Conservation (phyloP, 2,888 invertebrate genomes). For the Dryocosmus kuriphilus region DNA sequence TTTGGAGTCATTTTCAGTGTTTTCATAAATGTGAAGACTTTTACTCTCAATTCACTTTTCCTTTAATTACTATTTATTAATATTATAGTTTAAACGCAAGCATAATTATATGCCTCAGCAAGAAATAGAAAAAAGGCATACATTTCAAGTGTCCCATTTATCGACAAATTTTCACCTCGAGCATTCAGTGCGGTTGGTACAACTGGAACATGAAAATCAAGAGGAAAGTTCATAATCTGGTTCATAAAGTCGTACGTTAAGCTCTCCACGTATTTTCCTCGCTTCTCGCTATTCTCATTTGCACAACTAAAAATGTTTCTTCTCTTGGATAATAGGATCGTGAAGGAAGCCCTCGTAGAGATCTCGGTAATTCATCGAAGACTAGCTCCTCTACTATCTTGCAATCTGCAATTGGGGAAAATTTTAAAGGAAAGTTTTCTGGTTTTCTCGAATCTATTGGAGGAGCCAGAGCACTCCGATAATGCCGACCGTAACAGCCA, state of each 20-base stretch:
- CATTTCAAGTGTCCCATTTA: conserved; percentile 23
- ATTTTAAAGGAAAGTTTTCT: conserved; percentile 51
- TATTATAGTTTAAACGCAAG: neutral
- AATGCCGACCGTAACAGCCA: conserved; percentile 40
- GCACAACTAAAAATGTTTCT: conserved; percentile 56
- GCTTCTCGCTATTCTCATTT: conserved; percentile 35
- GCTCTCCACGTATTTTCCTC: neutral
- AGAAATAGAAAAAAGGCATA: neutral
- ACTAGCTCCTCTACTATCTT: conserved; percentile 25
- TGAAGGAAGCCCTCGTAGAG: conserved; percentile 53
- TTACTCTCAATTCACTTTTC: neutral
- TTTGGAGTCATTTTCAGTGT: neutral
- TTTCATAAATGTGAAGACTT: neutral
- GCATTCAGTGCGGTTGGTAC: conserved; percentile 4
- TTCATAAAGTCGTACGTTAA: conserved; percentile 24
- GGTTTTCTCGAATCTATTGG: conserved; percentile 44
- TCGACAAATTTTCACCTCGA: conserved; percentile 15
- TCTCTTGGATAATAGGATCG: conserved; percentile 49
- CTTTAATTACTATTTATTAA: neutral
- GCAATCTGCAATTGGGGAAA: conserved; percentile 43
- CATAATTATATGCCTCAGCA: neutral
- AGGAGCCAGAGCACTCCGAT: conserved; percentile 54
- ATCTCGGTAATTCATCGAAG: conserved; percentile 70
- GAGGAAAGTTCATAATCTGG: conserved; percentile 11
- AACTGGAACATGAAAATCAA: conserved; percentile 39